Evolutionary conservation across 2,113 vertebrate genomes (phyloP).

Genomic region (Ptyas mucosa): DNA sequence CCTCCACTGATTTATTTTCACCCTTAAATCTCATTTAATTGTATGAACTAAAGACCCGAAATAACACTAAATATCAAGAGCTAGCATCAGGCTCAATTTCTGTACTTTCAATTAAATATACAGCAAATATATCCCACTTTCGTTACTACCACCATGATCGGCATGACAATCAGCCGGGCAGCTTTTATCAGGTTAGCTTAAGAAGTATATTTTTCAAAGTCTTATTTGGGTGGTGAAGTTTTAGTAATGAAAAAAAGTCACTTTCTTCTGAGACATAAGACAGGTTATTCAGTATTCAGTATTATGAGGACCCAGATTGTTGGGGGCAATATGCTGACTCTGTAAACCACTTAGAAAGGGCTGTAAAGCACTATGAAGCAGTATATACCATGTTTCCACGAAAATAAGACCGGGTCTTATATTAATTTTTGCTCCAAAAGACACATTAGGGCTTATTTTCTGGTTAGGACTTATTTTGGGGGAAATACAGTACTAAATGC

Average conservation of each 20-base stretch:
- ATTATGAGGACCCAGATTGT: too few species aligned
- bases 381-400: too few species aligned
- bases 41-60: neutral
- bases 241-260: neutral
- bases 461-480: too few species aligned
- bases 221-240: neutral
- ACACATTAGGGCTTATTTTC: too few species aligned
- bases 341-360: too few species aligned
- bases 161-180: neutral
- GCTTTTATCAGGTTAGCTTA: neutral
- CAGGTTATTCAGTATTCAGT: too few species aligned
- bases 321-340: too few species aligned
- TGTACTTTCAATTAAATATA: neutral
- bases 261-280: neutral
- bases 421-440: too few species aligned
- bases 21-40: neutral
- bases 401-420: too few species aligned
- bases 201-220: neutral
- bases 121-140: neutral
- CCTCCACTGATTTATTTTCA: neutral
- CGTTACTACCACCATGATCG: neutral
- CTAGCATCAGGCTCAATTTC: neutral
- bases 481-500: too few species aligned
- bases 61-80: neutral
- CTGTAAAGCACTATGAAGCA: too few species aligned